Evolutionary conservation across 2,888 invertebrate species (phyloP).

Genomic region (Icerya purchasi): DNA sequence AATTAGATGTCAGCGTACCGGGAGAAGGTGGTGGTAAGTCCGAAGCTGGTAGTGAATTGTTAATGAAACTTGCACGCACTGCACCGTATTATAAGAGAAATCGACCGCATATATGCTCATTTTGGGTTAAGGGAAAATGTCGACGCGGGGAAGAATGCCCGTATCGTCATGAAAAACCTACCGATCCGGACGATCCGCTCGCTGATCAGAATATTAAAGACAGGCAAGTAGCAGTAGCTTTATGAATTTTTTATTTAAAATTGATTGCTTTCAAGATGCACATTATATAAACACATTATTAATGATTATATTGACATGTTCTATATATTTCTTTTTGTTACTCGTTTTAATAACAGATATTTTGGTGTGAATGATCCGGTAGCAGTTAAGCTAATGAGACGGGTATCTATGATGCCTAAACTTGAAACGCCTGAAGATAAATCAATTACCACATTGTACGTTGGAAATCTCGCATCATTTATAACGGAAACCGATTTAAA

Average conservation of each 20-base stretch:
- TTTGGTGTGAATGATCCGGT: constrained; percentile 92
- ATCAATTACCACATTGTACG: constrained; percentile 85
- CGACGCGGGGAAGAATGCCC: constrained; percentile 91
- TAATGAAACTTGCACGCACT: constrained; percentile 71
- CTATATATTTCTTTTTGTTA: neutral
- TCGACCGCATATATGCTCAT: constrained; percentile 86
- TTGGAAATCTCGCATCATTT: constrained; percentile 81
- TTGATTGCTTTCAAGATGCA: neutral
- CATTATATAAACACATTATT: too few relatives aligned
- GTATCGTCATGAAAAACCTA: constrained; percentile 86
- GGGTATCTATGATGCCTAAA: constrained; percentile 83
- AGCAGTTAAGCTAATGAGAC: constrained; percentile 72
- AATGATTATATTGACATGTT: too few relatives aligned
- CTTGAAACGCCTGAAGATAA: constrained; percentile 88
- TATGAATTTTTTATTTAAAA: neutral
- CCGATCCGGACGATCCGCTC: constrained; percentile 88
- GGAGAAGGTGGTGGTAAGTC: constrained; percentile 43
- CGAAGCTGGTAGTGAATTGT: constrained; percentile 55
- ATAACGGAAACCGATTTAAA: constrained; percentile 70
- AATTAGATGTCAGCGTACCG: constrained; percentile 26
- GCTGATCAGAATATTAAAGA: constrained; percentile 91
- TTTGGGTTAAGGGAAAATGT: constrained; percentile 97
- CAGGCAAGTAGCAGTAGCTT: constrained; percentile 27
- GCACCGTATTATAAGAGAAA: constrained; percentile 90
- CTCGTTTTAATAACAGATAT: constrained; percentile 32